Evolutionary conservation across 2,888 invertebrate species (phyloP).

Genomic region (Frankliniella fusca): DNA sequence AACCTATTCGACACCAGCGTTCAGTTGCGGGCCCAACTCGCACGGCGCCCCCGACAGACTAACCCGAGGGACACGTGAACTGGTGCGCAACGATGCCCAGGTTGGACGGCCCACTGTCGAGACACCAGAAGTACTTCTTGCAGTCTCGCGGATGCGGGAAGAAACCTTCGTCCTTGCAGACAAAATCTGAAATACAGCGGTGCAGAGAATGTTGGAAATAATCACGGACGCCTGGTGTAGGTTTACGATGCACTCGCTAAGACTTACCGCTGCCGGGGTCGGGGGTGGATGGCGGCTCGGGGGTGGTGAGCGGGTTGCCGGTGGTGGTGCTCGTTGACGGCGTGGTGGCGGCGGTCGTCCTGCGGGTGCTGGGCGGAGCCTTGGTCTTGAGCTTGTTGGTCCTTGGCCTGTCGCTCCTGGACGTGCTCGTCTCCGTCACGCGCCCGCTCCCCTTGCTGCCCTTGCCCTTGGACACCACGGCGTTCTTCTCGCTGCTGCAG

Average conservation of each 20-base stretch:
- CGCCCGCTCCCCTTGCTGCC: not conserved
- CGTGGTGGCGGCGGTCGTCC: conserved; percentile 54
- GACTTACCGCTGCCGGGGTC: conserved; percentile 76
- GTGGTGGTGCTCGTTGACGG: conserved; percentile 50
- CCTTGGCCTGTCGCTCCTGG: conserved; percentile 38
- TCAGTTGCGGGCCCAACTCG: no score
- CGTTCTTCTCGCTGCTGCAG: not conserved
- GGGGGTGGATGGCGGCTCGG: conserved; percentile 83
- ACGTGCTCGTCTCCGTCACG: conserved; percentile 40
- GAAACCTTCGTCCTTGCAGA: conserved; percentile 90
- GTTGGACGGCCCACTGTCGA: conserved; percentile 83
- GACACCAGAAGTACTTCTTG: conserved; percentile 92
- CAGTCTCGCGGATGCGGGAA: conserved; percentile 88
- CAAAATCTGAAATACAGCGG: conserved; percentile 74
- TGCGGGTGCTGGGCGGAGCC: conserved; percentile 38
- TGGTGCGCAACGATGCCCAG: conserved; percentile 86
- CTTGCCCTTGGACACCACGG: conserved; percentile 43
- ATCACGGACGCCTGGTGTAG: not conserved
- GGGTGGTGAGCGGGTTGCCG: conserved; percentile 57
- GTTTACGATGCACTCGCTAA: not conserved
- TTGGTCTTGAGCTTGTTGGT: conserved; percentile 20
- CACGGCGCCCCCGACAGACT: conserved; percentile 34
- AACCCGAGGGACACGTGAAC: conserved; percentile 87
- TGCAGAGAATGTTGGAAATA: conserved; percentile 27
- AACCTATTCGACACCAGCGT: no score